Conservation (phyloP, 2,113 vertebrate species). For the Hypomesus transpacificus region DNA sequence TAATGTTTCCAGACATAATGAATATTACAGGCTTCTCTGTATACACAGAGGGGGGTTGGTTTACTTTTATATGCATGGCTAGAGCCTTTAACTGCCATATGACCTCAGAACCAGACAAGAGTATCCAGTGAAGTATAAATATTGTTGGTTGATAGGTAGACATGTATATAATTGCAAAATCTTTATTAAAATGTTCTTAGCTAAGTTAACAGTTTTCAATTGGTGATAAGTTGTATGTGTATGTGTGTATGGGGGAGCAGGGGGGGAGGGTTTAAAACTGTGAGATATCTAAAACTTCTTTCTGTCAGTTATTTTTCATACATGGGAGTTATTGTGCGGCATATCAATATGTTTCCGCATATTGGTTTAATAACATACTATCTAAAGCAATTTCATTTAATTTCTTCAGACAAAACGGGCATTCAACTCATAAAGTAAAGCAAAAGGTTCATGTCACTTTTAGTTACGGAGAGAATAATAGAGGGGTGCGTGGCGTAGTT, state of each 20-base stretch:
- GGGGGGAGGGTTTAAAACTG: too few relatives aligned
- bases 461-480: slow-evolving; percentile 57
- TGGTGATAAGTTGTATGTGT: not conserved
- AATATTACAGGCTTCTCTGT: slow-evolving; percentile 64
- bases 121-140: slow-evolving; percentile 42
- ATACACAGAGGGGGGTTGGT: slow-evolving; percentile 55
- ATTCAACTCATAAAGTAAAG: slow-evolving; percentile 52
- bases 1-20: slow-evolving; percentile 74
- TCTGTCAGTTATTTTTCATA: not conserved
- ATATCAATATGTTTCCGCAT: slow-evolving; percentile 3
- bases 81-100: slow-evolving; percentile 54
- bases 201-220: not conserved
- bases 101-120: slow-evolving; percentile 51
- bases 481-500: slow-evolving; percentile 55
- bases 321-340: not conserved
- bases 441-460: slow-evolving; percentile 56
- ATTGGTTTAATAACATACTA: slow-evolving; percentile 28
- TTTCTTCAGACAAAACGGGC: slow-evolving; percentile 37
- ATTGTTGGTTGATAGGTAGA: slow-evolving; percentile 28
- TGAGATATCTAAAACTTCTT: not conserved
- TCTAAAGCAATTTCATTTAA: slow-evolving; percentile 43
- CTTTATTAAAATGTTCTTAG: not conserved
- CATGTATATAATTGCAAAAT: slow-evolving; percentile 29
- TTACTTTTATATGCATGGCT: slow-evolving; percentile 64
- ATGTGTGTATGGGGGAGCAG: too few relatives aligned